phyloP scores from a whole-genome alignment of 2,113 vertebrate species.

The Myrmecobius fasciatus region DNA sequence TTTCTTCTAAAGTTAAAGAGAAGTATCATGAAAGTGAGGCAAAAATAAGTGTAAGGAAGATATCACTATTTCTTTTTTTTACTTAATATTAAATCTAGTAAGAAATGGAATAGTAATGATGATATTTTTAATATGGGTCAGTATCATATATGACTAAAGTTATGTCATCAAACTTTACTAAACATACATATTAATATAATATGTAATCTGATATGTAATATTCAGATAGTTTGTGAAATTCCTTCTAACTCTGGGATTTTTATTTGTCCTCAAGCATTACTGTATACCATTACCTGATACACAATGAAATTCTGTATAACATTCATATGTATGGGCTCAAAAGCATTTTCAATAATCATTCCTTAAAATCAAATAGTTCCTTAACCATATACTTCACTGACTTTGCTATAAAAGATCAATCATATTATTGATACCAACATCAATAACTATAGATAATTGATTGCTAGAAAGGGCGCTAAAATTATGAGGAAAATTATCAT shows the following conservation, averaged over 20 bases:
- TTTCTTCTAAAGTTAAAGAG: neutral
- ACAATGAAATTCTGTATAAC: neutral
- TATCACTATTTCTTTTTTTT: neutral
- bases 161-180: too few relatives aligned
- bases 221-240: neutral
- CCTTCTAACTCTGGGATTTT: neutral
- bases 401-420: neutral
- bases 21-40: neutral
- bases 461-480: neutral
- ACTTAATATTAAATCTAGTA: neutral
- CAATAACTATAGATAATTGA: neutral
- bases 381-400: neutral
- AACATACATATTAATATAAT: too few relatives aligned
- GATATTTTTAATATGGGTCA: too few relatives aligned
- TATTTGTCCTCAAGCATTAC: neutral
- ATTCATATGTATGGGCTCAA: neutral
- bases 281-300: neutral
- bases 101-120: neutral
- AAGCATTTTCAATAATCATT: neutral
- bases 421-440: neutral
- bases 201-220: neutral
- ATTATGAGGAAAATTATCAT: fast-evolving
- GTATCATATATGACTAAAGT: too few relatives aligned
- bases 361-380: neutral
- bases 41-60: neutral